Conservation (phyloP, 2,888 invertebrate genomes). For the Caenorhabditis becei region DNA sequence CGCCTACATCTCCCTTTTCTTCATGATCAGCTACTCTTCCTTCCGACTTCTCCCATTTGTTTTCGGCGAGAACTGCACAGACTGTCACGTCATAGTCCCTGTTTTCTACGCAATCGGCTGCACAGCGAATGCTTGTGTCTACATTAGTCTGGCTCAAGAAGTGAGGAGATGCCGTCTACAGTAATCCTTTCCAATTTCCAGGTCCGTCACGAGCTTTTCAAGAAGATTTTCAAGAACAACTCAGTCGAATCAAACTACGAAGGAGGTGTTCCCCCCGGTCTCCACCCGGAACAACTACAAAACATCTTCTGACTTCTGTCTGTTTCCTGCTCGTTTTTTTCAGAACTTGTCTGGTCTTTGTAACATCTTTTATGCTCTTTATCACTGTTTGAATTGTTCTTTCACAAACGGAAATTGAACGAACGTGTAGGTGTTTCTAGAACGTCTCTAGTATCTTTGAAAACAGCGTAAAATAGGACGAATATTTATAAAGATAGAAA, state of each 20-base stretch:
- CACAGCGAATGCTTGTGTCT: conserved; percentile 27
- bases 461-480: too few species aligned
- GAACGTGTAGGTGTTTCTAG: too few species aligned
- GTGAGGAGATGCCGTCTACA: conserved; percentile 1
- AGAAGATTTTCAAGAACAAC: conserved; percentile 37
- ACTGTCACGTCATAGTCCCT: conserved; percentile 29
- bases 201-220: conserved; percentile 25
- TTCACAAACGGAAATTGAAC: too few species aligned
- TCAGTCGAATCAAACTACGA: conserved; percentile 3
- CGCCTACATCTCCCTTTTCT: conserved; percentile 8
- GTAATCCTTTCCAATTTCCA: background rate
- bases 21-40: conserved; percentile 15
- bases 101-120: conserved; percentile 2
- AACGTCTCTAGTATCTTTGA: too few species aligned
- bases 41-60: conserved; percentile 10
- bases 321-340: background rate
- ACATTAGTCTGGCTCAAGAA: conserved; percentile 31
- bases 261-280: background rate
- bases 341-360: too few species aligned
- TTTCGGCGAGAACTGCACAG: conserved; percentile 4
- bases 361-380: too few species aligned
- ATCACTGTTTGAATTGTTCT: too few species aligned
- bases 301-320: background rate
- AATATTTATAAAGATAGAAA: too few species aligned
- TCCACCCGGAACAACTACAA: conserved; percentile 3